Conservation (phyloP, 2,113 vertebrate genomes). For the Hyperoodon ampullatus region DNA sequence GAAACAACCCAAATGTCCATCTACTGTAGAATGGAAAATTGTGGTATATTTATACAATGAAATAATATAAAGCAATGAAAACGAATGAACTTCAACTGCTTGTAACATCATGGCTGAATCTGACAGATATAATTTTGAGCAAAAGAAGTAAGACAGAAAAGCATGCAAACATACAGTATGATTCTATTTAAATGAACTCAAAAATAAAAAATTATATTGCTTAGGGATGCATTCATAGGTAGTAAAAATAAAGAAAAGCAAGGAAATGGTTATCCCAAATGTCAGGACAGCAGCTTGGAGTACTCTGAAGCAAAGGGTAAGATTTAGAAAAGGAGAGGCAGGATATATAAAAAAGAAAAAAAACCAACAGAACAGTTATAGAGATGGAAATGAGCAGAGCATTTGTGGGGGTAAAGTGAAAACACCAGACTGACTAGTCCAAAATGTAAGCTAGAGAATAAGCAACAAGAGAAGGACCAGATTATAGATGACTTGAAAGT, state of each 20-base stretch:
- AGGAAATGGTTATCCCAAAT: neutral
- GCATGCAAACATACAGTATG: neutral
- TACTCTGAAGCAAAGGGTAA: neutral
- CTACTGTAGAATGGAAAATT: neutral
- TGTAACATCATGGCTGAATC: neutral
- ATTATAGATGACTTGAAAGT: neutral
- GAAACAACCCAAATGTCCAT: constrained; percentile 10
- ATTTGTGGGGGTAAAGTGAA: neutral
- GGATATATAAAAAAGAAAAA: neutral
- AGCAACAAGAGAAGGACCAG: neutral
- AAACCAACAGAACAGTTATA: neutral
- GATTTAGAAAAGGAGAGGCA: neutral
- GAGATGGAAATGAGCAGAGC: neutral
- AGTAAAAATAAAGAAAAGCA: neutral
- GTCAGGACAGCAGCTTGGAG: neutral
- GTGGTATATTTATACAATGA: neutral
- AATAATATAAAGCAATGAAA: constrained; percentile 50
- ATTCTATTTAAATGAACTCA: neutral
- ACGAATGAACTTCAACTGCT: constrained; percentile 20
- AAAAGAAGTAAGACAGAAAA: constrained; percentile 7
- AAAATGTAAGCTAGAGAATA: neutral
- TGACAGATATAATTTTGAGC: constrained; percentile 3
- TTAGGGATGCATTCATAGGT: neutral
- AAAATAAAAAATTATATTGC: neutral
- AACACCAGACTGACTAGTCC: neutral